Percentiles rank a stretch among this genome's conserved stretches.
These are phyloP conservation scores for Enteromius trimaculatus DNA, from an alignment of 2,797 vertebrate species.

Conservation along the genomic window DNA sequence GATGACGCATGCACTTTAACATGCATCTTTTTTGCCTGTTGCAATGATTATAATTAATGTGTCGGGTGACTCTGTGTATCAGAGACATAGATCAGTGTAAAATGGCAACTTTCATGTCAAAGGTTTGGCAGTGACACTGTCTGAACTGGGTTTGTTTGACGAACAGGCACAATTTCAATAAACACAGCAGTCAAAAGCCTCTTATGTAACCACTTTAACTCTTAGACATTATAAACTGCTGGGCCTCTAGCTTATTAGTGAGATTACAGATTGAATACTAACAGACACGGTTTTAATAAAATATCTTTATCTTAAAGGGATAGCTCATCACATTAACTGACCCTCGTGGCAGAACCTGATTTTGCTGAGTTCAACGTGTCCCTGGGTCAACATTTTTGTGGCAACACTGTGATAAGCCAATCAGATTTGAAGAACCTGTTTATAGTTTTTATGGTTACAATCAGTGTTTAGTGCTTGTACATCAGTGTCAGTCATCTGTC, in stretches of 20 bases:
- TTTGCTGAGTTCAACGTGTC: too few relatives aligned
- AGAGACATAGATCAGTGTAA: not conserved
- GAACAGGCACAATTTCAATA: constrained; percentile 49
- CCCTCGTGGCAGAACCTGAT: too few relatives aligned
- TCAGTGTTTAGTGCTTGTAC: too few relatives aligned
- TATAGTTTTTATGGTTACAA: too few relatives aligned
- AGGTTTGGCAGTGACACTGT: not conserved
- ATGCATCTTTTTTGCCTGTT: not conserved
- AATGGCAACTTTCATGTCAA: not conserved
- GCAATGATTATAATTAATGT: not conserved
- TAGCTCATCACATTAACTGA: not conserved
- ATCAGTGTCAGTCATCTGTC: too few relatives aligned
- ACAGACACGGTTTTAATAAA: constrained; percentile 26
- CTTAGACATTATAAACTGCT: constrained; percentile 32
- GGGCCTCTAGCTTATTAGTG: constrained; percentile 27
- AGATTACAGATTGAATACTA: constrained; percentile 45
- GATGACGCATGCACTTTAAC: not conserved
- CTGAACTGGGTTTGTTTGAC: constrained; percentile 45
- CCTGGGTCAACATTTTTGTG: too few relatives aligned
- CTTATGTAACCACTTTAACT: constrained; percentile 22
- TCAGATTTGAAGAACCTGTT: too few relatives aligned
- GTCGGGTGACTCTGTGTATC: not conserved
- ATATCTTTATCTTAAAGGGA: not conserved
- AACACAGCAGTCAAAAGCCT: constrained; percentile 49
- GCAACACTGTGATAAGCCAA: too few relatives aligned